phyloP scores from a whole-genome alignment of 2,113 vertebrate genomes.

The Amia ocellicauda region DNA sequence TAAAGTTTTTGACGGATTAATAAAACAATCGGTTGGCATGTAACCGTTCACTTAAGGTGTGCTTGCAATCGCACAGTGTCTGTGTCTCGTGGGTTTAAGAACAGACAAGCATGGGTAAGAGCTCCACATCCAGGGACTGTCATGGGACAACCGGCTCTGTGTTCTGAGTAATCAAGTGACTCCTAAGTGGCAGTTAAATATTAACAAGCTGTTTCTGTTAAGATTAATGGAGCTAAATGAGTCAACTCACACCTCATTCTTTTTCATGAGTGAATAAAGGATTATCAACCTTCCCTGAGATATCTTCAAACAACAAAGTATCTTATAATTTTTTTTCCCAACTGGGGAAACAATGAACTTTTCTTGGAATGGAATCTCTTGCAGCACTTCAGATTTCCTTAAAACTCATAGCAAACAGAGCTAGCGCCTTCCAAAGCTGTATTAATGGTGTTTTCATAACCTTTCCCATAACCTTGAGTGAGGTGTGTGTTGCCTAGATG shows the following conservation, averaged over 20 bases:
- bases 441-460: conserved; percentile 53
- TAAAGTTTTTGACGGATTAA: no score
- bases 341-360: background rate
- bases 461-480: conserved; percentile 38
- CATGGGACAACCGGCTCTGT: no score
- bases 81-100: no score
- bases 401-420: conserved; percentile 31
- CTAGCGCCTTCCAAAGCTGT: conserved; percentile 33
- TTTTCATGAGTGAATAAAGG: background rate
- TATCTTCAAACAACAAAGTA: background rate
- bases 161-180: conserved; percentile 3
- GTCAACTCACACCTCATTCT: background rate
- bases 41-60: no score
- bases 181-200: background rate
- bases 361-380: no score
- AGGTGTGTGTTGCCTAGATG: background rate
- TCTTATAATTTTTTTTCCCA: background rate
- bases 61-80: no score
- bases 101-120: background rate
- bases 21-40: no score
- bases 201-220: conserved; percentile 4
- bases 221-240: conserved; percentile 6
- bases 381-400: background rate
- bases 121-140: background rate
- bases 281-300: background rate